These are phyloP conservation scores for Lutjanus argentimaculatus DNA, from an alignment of 2,797 vertebrate species.

Conservation along the genomic window DNA sequence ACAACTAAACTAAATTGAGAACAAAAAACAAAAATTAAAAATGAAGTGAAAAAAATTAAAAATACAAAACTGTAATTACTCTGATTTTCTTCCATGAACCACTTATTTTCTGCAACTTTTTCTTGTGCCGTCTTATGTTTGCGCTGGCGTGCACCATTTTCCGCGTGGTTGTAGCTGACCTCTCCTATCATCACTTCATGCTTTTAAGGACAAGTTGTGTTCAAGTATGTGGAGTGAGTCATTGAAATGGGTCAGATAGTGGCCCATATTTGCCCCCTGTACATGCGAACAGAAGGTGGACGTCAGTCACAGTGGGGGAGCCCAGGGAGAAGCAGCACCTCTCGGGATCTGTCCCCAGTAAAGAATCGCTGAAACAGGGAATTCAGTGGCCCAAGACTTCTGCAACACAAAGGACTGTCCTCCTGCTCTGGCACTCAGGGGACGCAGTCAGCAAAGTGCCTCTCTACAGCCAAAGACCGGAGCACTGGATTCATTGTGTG, in stretches of 20 bases:
- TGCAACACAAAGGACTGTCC: conserved; percentile 84
- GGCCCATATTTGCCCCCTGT: conserved; percentile 78
- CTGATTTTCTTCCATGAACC: neutral
- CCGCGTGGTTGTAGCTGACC: conserved; percentile 45
- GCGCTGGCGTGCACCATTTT: conserved; percentile 24
- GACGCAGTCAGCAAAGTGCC: conserved; percentile 87
- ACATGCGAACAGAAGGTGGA: conserved; percentile 86
- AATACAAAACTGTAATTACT: too few relatives aligned
- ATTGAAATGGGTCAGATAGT: conserved; percentile 85
- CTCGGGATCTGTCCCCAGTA: conserved; percentile 83
- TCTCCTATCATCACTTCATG: conserved; percentile 58
- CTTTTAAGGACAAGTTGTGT: conserved; percentile 64
- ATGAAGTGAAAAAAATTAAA: neutral
- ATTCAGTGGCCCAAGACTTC: conserved; percentile 84
- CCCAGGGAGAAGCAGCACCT: conserved; percentile 75
- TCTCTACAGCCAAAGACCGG: conserved; percentile 74
- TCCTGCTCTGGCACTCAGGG: conserved; percentile 79
- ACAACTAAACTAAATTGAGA: too few relatives aligned
- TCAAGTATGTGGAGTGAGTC: conserved; percentile 67
- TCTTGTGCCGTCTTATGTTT: neutral
- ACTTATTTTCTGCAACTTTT: conserved; percentile 16
- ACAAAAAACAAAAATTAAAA: too few relatives aligned
- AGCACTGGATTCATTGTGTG: conserved; percentile 75
- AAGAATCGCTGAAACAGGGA: conserved; percentile 87
- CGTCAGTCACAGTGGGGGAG: conserved; percentile 80